phyloP scores from a whole-genome alignment of 2,113 vertebrate species.

The Xenopus borealis region DNA sequence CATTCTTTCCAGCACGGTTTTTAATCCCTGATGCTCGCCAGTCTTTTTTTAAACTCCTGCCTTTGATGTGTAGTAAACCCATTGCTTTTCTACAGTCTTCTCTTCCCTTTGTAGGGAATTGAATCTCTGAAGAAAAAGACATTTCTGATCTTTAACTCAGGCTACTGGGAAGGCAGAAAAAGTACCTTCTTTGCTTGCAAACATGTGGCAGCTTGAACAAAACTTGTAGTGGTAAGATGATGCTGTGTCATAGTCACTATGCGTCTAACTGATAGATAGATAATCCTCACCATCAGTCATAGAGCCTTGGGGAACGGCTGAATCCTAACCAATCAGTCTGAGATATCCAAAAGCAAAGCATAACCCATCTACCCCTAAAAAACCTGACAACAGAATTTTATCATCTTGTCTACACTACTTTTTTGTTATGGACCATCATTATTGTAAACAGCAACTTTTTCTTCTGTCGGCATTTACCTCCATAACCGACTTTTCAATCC shows the following conservation, averaged over 20 bases:
- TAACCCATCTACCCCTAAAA: no score
- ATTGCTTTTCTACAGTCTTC: conserved; percentile 22
- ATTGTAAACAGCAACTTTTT: no score
- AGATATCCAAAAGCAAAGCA: no score
- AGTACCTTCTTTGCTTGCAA: not conserved
- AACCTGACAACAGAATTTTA: no score
- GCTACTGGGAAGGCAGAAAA: conserved; percentile 19
- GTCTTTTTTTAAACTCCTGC: conserved; percentile 20
- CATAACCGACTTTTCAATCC: no score
- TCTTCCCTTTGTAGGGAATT: conserved; percentile 40
- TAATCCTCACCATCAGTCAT: not conserved
- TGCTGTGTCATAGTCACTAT: not conserved
- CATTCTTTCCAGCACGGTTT: conserved; percentile 51
- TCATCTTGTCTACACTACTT: no score
- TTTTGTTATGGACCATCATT: no score
- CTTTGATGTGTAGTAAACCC: conserved; percentile 41
- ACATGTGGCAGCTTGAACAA: not conserved
- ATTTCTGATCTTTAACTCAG: conserved; percentile 37
- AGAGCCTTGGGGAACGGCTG: no score
- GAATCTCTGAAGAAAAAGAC: conserved; percentile 37
- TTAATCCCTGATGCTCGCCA: conserved; percentile 52
- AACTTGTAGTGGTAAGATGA: not conserved
- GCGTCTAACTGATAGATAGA: not conserved
- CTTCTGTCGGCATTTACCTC: no score
- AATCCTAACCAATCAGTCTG: no score